A percentile compares a stretch with the other conserved stretches of the same genome.
Evolutionary conservation across 2,113 vertebrate genomes (phyloP).

Genomic region (Axis porcinus): DNA sequence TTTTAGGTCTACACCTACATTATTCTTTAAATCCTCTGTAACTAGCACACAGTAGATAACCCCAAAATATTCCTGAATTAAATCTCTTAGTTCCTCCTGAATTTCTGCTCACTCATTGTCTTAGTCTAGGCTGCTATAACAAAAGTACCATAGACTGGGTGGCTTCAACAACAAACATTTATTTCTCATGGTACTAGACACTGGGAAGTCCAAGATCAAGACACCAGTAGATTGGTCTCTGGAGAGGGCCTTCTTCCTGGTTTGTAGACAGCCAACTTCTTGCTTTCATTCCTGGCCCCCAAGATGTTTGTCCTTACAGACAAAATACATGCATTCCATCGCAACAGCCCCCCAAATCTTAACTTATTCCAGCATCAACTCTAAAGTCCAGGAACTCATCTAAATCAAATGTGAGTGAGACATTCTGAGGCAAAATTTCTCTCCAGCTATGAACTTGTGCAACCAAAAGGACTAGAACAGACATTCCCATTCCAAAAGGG

Average conservation of each 20-base stretch:
- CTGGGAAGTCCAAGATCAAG: neutral
- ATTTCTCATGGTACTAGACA: neutral
- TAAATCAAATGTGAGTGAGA: neutral
- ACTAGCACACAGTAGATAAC: neutral
- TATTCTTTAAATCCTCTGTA: neutral
- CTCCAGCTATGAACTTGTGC: neutral
- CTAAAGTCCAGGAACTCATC: neutral
- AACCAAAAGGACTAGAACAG: neutral
- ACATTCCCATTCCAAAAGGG: neutral
- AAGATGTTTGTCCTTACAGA: neutral
- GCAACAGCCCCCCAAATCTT: neutral
- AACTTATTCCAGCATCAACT: neutral
- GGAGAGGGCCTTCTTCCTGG: neutral
- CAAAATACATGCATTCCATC: neutral
- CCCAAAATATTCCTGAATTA: neutral
- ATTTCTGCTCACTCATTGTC: conserved; percentile 5
- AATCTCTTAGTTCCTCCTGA: neutral
- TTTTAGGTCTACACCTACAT: neutral
- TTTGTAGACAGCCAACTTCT: neutral
- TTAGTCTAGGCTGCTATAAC: neutral
- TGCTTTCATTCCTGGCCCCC: neutral
- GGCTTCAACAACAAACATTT: neutral
- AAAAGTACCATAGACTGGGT: neutral
- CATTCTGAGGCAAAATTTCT: neutral
- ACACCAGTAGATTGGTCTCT: neutral